Conservation (phyloP, 2,113 vertebrate genomes). For the Fregata magnificens region DNA sequence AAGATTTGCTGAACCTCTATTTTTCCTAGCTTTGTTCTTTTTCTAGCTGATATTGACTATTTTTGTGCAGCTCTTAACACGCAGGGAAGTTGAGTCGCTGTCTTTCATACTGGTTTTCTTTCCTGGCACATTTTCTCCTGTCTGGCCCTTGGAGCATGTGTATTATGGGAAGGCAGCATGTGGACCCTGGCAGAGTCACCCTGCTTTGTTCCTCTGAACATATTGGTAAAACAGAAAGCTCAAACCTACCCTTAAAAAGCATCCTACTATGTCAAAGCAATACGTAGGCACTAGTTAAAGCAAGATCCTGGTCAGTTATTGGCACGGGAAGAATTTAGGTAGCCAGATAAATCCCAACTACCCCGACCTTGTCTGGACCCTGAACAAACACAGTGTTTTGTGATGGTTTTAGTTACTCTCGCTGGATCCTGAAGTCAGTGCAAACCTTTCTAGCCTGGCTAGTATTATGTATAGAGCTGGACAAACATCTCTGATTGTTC, state of each 20-base stretch:
- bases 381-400: background rate
- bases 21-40: background rate
- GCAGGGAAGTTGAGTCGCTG: background rate
- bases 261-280: background rate
- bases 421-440: background rate
- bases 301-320: background rate
- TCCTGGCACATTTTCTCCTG: background rate
- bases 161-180: background rate
- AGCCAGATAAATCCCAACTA: background rate
- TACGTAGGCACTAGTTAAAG: background rate
- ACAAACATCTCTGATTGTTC: background rate
- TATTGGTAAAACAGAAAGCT: background rate
- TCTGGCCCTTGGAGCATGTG: background rate
- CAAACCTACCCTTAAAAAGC: background rate
- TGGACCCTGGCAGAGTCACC: background rate
- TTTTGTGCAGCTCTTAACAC: background rate
- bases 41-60: background rate
- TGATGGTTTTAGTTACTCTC: background rate
- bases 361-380: background rate
- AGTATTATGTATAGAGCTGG: background rate
- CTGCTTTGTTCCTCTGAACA: background rate
- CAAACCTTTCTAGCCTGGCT: background rate
- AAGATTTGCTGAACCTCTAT: background rate
- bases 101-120: background rate
- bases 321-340: background rate